phyloP scores from a whole-genome alignment of 92 coral and sea anemone species.

The Phymanthus crucifer region DNA sequence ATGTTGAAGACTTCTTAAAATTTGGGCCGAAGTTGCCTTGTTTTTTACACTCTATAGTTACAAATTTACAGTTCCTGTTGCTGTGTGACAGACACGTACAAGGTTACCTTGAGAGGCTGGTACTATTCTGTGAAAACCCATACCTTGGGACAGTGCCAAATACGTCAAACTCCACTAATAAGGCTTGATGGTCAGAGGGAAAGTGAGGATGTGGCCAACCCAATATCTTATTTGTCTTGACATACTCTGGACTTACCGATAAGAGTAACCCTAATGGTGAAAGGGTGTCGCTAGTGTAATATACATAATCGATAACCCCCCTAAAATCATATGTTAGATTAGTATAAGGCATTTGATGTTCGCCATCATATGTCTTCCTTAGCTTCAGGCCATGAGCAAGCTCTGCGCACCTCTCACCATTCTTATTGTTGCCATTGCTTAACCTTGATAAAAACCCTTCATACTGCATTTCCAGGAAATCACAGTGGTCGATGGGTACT shows the following conservation, averaged over 20 bases:
- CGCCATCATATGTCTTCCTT: slow-evolving; percentile 78
- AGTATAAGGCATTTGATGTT: slow-evolving; percentile 79
- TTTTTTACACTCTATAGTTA: slow-evolving; percentile 72
- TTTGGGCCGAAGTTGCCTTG: slow-evolving; percentile 29
- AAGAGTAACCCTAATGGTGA: slow-evolving; percentile 82
- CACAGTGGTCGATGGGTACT: slow-evolving; percentile 86
- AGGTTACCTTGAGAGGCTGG: slow-evolving; percentile 64
- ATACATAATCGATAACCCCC: slow-evolving; percentile 95
- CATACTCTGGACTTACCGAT: slow-evolving; percentile 82
- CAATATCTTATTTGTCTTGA: slow-evolving; percentile 82
- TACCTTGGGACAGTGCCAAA: slow-evolving; percentile 71
- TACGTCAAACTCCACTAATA: slow-evolving; percentile 94
- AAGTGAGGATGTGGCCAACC: slow-evolving; percentile 99
- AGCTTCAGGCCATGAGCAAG: slow-evolving; percentile 89
- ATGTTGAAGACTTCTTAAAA: slow-evolving; percentile 32
- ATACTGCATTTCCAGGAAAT: slow-evolving; percentile 91
- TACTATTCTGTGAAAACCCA: slow-evolving; percentile 60
- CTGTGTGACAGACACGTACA: slow-evolving; percentile 5
- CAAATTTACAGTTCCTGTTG: slow-evolving; percentile 73
- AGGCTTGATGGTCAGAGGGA: slow-evolving; percentile 96
- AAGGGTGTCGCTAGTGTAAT: slow-evolving; percentile 80
- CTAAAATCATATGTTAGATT: slow-evolving; percentile 88
- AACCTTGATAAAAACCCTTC: slow-evolving; percentile 92
- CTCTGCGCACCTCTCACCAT: slow-evolving; percentile 82
- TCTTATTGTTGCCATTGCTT: slow-evolving; percentile 80